Percentiles rank a stretch among this genome's conserved stretches.
Evolutionary conservation across 1,140 invertebrate genomes (phyloP).

Genomic region (Bombus difficillimus): DNA sequence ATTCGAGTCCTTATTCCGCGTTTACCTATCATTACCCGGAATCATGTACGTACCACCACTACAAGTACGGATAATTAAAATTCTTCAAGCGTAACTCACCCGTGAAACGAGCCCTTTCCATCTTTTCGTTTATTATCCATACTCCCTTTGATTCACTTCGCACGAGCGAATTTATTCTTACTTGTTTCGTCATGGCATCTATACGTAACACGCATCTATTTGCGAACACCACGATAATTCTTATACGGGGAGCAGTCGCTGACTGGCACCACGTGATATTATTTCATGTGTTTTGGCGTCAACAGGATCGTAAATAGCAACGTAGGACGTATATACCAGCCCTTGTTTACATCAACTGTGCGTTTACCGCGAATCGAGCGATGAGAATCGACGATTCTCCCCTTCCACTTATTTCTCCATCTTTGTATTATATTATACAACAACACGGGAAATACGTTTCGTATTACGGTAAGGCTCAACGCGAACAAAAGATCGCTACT

Average conservation of each 20-base stretch:
- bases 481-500: too few species aligned
- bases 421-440: too few species aligned
- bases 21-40: slow-evolving; percentile 11
- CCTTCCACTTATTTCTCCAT: background rate
- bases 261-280: slow-evolving; percentile 60
- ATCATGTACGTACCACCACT: background rate
- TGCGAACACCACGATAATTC: slow-evolving; percentile 57
- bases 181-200: slow-evolving; percentile 5
- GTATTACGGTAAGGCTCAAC: background rate
- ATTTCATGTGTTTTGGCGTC: slow-evolving; percentile 62
- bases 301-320: slow-evolving; percentile 55
- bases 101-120: background rate
- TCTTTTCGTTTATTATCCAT: slow-evolving; percentile 43
- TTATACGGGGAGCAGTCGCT: slow-evolving; percentile 43
- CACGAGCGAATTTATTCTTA: slow-evolving; percentile 54
- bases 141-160: slow-evolving; percentile 55
- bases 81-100: background rate
- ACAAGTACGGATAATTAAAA: slow-evolving; percentile 27
- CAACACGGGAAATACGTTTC: background rate
- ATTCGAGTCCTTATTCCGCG: background rate
- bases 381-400: background rate
- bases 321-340: slow-evolving; percentile 17
- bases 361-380: background rate
- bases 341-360: slow-evolving; percentile 32
- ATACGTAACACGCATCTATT: slow-evolving; percentile 30